Conservation (phyloP, 2,113 vertebrate species). For the Origma solitaria region DNA sequence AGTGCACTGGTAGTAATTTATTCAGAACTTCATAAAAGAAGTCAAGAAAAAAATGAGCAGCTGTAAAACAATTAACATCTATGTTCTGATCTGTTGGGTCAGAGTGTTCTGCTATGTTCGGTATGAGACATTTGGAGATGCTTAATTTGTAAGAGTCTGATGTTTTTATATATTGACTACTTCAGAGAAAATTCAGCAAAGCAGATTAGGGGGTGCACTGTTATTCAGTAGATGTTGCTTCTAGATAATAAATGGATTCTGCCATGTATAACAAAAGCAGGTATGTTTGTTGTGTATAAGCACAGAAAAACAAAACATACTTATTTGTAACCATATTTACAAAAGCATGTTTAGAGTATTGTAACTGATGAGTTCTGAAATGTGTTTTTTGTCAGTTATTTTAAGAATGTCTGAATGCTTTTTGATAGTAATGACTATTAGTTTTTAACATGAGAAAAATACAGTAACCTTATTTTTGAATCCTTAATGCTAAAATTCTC, state of each 20-base stretch:
- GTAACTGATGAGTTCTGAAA: neutral
- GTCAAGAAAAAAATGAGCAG: neutral
- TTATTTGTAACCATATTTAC: neutral
- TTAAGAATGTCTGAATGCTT: neutral
- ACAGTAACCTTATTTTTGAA: neutral
- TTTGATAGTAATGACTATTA: neutral
- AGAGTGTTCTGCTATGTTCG: neutral
- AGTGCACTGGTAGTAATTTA: neutral
- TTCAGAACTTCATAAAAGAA: neutral
- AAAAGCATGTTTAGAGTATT: neutral
- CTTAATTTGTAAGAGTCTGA: neutral
- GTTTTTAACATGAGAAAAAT: neutral
- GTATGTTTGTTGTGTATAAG: neutral
- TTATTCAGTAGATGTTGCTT: neutral
- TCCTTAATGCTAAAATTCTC: neutral
- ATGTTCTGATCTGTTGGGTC: neutral
- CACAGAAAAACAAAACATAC: neutral
- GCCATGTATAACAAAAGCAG: neutral
- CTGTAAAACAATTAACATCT: neutral
- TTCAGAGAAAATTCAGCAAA: neutral
- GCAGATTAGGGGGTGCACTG: neutral
- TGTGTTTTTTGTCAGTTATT: neutral
- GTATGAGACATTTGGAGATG: neutral
- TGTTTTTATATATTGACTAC: neutral
- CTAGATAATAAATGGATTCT: neutral